Evolutionary conservation across 2,888 invertebrate genomes (phyloP), one percentile per base, ranked within the genome.

Genomic region (Catocala sponsa): DNA sequence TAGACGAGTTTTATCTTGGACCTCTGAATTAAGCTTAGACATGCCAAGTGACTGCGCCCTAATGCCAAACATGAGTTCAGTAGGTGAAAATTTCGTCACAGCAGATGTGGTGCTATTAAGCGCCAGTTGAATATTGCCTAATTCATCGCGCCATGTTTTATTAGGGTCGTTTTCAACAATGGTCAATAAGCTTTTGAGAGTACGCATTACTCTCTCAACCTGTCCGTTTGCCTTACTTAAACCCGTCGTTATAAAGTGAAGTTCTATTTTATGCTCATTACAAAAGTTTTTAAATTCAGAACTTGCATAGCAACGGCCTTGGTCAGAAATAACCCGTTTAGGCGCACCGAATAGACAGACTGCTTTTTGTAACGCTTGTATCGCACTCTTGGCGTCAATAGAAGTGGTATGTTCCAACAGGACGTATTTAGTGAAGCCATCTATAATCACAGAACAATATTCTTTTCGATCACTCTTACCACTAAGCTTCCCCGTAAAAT

Each of bases 401-500:
- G n/a, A 52, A 1, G 25, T 4, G 0, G 74, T 72, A n/a, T 75
- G 52, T 15, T 76, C 66, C 0, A 78, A 13, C n/a, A n/a, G 53
- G 0, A 76, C 25, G 4, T 25, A 25, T 25, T 25, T 25, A 25
- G 25, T 25, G 25, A 25, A 25, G 25, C 25, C 25, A 46, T 82
- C 79, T 0, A 80, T 74, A 0, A 74, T 63, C 0, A 79, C 80
- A 0, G 70, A 78, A 0, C 11, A 48, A 41, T 82, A 80, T 43
- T 82, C 76, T 43, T 79, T 79, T 2, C 56, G 41, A 9, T 79
- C 74, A 32, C 74, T 78, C 25, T 80, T 82, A 0, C 76, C 78
- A 15, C 75, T 79, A 0, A 80, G 55, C 38, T 53, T 53, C 6
- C 44, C 44, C 9, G 73, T 71, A 0, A 76, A 12, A 32, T 82